Evolutionary conservation across 2,888 invertebrate species (phyloP).

Genomic region (Siphonodentalium dalli): DNA sequence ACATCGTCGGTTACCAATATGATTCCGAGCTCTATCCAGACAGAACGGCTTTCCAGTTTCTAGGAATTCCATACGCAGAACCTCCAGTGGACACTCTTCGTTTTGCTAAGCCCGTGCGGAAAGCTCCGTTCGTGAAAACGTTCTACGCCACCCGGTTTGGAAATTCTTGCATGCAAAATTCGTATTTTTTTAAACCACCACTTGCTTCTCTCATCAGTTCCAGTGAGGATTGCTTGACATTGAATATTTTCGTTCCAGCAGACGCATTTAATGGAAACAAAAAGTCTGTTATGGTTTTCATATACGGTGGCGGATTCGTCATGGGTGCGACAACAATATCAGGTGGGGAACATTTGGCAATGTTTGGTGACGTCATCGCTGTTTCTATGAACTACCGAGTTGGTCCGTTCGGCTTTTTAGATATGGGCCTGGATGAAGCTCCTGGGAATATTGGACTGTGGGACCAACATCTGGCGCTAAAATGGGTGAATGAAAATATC

Average conservation of each 20-base stretch:
- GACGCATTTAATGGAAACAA: not conserved
- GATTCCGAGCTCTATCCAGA: too few relatives aligned
- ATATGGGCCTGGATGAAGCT: constrained; percentile 21
- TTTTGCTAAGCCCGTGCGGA: constrained; percentile 11
- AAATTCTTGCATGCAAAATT: constrained; percentile 15
- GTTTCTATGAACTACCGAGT: constrained; percentile 27
- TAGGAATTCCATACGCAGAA: constrained; percentile 20
- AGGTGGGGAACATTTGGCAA: constrained; percentile 11
- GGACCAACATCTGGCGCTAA: constrained; percentile 58
- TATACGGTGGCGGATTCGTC: constrained; percentile 23
- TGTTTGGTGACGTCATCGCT: constrained; percentile 17
- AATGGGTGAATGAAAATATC: constrained; percentile 53
- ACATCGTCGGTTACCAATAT: too few relatives aligned
- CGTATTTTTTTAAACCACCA: not conserved
- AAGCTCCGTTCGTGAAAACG: constrained; percentile 1
- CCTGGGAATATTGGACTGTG: constrained; percentile 58
- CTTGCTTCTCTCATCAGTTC: not conserved
- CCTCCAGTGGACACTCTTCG: constrained; percentile 19
- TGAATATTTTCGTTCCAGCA: constrained; percentile 22
- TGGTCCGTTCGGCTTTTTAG: constrained; percentile 18
- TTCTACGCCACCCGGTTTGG: constrained; percentile 15
- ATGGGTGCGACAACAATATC: constrained; percentile 7
- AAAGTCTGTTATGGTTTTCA: constrained; percentile 24
- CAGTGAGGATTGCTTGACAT: constrained; percentile 19
- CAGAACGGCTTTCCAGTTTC: not conserved